Base-by-base conservation (phyloP, 1,140 invertebrate species). In the Acromyrmex charruanus region DNA sequence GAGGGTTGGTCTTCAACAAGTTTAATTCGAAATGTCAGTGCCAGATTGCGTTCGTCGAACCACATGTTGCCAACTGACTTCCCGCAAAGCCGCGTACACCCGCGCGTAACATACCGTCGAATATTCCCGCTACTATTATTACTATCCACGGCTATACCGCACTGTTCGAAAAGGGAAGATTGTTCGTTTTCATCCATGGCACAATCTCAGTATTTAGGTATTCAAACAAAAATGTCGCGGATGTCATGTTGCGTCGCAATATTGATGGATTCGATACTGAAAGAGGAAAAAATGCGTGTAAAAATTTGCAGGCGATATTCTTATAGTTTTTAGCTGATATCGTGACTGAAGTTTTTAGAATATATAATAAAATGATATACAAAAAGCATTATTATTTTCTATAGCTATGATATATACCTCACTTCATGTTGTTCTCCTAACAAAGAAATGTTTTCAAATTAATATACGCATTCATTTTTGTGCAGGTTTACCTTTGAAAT, bases 21-120 rank as follows among this genome's bases (percentile, higher is more conserved):
- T 90, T 88, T 87, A 90, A 89, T 89, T 89, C 79, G 85, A 88
- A 86, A 87, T 92, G 93, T 95, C 93, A 94, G 74, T 86, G 92
- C 77, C 94, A 94, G 92, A 95, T 94, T 95, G 94, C 90, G 93
- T 92, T 82, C 88, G 88, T 92, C 91, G 91, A 92, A 90, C 89
- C 91, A 94, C 90, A 89, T 92, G 92, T 91, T 88, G 89, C 92
- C 90, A 93, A 88, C 88, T 91, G 87, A 92, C 88, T 84, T 85
- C 44, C 74, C 88, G 63, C 88, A 75, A 74, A 77, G 77, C 81
- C 89, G 59, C 74, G 74, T 66, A 72, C 71, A 81, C 55, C 53
- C 85, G 55, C 82, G 79, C 88, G 35, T 81, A 89, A 86, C 88
- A 90, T 58, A 77, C 77, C 79, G 89, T n/a, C 49, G 88, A 87